Conservation (phyloP, 2,888 invertebrate genomes). For the Limnephilus marmoratus region DNA sequence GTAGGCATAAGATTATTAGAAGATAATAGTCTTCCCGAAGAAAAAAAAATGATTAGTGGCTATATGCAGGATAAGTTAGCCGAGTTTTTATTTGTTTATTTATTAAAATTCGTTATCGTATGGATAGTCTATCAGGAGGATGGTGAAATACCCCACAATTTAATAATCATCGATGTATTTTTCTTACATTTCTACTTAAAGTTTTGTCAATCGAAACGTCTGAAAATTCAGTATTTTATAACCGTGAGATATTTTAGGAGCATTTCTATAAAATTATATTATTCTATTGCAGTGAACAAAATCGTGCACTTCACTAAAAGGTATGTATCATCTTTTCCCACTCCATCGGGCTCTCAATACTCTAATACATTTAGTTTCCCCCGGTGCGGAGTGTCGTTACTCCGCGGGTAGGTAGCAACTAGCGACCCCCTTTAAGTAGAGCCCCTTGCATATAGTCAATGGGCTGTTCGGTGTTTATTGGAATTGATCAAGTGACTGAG, state of each 20-base stretch:
- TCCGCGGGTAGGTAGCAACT: not conserved
- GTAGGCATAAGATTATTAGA: no score
- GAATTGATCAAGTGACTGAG: constrained; percentile 56
- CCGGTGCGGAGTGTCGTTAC: not conserved
- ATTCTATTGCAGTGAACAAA: not conserved
- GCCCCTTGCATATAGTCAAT: constrained; percentile 7
- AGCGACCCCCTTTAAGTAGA: not conserved
- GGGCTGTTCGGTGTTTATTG: constrained; percentile 33
- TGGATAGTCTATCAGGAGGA: no score
- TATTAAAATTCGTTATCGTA: no score
- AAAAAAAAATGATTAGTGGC: no score
- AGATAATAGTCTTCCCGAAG: no score
- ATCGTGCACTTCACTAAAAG: not conserved
- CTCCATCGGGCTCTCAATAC: no score
- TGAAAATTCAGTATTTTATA: not conserved
- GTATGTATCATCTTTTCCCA: no score
- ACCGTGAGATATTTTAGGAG: constrained; percentile 22
- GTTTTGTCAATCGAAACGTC: constrained; percentile 43
- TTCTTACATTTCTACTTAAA: not conserved
- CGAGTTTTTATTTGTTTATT: no score
- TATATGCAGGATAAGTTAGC: no score
- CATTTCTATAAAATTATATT: not conserved
- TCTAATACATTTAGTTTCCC: not conserved
- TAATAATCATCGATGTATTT: no score
- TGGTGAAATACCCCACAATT: no score